Evolutionary conservation across 1,140 invertebrate species (phyloP).

Genomic region (Macrosteles quadrilineatus): DNA sequence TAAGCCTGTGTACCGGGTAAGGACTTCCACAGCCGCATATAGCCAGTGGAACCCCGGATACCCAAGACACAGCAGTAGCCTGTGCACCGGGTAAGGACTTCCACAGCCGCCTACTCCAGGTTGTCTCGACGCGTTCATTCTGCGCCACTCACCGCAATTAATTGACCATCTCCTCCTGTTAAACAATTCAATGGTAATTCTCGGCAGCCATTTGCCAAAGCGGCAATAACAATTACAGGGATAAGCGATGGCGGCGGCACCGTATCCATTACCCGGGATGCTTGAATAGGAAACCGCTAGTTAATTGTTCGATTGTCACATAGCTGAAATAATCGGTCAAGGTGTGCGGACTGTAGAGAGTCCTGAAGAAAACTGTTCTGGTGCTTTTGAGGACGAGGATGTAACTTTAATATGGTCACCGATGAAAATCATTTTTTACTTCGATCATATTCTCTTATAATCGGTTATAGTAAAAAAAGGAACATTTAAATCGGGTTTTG

Average conservation of each 20-base stretch:
- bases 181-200: constrained; percentile 14
- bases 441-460: too few species aligned
- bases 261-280: not conserved
- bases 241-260: not conserved
- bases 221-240: constrained; percentile 4
- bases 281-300: not conserved
- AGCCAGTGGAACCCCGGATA: too few species aligned
- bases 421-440: too few species aligned
- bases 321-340: not conserved
- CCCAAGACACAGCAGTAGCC: not conserved
- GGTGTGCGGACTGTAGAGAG: too few species aligned
- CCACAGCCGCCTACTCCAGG: not conserved
- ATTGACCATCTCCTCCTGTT: constrained; percentile 11
- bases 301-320: constrained; percentile 15
- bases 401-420: too few species aligned
- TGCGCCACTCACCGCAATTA: constrained; percentile 10
- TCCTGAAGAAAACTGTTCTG: too few species aligned
- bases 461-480: too few species aligned
- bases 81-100: not conserved
- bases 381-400: too few species aligned
- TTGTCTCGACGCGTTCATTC: not conserved
- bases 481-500: too few species aligned
- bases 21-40: too few species aligned
- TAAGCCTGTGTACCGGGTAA: too few species aligned
- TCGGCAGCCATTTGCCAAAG: constrained; percentile 4